Percentiles rank a stretch among this genome's conserved stretches.
Evolutionary conservation across 2,113 vertebrate genomes (phyloP).

Genomic region (Dicaeum eximium): DNA sequence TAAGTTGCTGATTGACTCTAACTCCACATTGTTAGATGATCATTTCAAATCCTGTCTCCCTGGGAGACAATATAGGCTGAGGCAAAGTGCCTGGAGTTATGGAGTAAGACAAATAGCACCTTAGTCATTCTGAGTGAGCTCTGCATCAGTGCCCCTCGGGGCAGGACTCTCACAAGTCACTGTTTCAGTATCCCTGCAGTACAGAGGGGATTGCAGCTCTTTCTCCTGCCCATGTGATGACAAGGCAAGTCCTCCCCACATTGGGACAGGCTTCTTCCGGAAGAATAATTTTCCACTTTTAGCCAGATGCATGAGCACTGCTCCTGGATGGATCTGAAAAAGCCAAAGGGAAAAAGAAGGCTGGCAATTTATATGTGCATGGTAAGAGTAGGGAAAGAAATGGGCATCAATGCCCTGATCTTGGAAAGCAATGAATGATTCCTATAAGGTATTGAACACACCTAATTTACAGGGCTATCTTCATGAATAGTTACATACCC

Average conservation of each 20-base stretch:
- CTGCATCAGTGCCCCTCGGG: fast-evolving
- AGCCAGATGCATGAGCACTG: neutral
- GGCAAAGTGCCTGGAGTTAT: neutral
- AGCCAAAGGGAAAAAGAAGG: neutral
- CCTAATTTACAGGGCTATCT: neutral
- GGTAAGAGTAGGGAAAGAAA: neutral
- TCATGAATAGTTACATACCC: neutral
- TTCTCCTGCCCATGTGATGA: neutral
- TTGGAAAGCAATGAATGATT: neutral
- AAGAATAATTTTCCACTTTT: neutral
- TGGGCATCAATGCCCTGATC: neutral
- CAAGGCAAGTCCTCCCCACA: neutral
- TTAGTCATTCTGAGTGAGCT: neutral
- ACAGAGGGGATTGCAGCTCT: neutral
- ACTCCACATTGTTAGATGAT: neutral
- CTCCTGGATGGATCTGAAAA: neutral
- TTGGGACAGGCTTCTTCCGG: neutral
- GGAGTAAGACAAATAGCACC: neutral
- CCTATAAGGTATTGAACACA: neutral
- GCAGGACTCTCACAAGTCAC: neutral
- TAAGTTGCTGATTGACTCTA: neutral
- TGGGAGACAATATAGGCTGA: neutral
- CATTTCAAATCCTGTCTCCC: neutral
- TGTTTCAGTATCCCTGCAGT: neutral
- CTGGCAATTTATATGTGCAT: neutral